Evolutionary conservation across 2,113 vertebrate species (phyloP).

Genomic region (Strix uralensis): DNA sequence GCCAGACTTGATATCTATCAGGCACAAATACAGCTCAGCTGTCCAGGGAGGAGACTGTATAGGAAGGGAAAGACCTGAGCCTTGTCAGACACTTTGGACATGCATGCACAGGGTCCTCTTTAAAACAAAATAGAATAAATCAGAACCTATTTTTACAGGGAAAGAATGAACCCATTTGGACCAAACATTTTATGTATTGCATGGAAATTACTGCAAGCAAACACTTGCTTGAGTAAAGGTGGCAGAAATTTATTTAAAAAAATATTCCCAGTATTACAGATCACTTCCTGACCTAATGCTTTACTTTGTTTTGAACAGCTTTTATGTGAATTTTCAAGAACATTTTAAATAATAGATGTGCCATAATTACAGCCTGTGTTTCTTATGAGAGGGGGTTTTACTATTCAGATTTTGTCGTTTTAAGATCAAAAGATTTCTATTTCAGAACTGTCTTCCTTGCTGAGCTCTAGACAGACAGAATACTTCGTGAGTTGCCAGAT

Average conservation of each 20-base stretch:
- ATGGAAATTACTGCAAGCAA: background rate
- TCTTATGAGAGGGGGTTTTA: slow-evolving; percentile 39
- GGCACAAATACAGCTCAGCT: background rate
- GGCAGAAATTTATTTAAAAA: background rate
- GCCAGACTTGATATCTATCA: background rate
- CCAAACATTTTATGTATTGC: background rate
- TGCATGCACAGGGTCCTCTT: background rate
- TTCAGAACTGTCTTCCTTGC: slow-evolving; percentile 43
- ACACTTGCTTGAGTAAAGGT: background rate
- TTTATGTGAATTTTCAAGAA: slow-evolving; percentile 35
- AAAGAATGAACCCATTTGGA: background rate
- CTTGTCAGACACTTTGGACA: background rate
- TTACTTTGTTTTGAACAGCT: slow-evolving; percentile 28
- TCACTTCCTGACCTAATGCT: slow-evolving; percentile 9
- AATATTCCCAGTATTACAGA: background rate
- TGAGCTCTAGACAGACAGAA: slow-evolving; percentile 49
- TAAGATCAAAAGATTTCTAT: slow-evolving; percentile 62
- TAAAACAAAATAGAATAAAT: background rate
- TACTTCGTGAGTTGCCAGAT: background rate
- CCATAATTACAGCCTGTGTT: slow-evolving; percentile 59
- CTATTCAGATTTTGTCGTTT: slow-evolving; percentile 61
- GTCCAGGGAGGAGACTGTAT: background rate
- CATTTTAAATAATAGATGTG: slow-evolving; percentile 57
- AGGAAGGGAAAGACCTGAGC: background rate
- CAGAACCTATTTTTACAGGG: background rate